A percentile compares a stretch with the other conserved stretches of the same genome.
phyloP scores from a whole-genome alignment of 2,797 vertebrate genomes.

The Chaetodon trifasciatus region DNA sequence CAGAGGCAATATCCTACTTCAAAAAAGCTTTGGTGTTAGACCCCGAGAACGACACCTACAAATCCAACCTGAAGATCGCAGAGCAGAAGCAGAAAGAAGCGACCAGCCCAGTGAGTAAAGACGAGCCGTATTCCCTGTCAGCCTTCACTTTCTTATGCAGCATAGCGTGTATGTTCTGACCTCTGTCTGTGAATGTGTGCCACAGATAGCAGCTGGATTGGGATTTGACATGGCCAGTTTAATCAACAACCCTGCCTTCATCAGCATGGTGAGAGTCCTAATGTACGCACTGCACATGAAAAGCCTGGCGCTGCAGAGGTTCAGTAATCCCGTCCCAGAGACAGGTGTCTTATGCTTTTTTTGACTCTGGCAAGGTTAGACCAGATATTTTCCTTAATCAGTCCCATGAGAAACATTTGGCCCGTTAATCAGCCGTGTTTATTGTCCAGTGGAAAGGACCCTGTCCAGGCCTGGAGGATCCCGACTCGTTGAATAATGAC shows the following conservation, averaged over 20 bases:
- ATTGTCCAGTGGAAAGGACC: slow-evolving; percentile 32
- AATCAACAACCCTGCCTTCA: slow-evolving; percentile 99
- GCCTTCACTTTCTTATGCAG: background rate
- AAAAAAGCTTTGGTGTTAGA: slow-evolving; percentile 97
- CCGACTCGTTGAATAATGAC: slow-evolving; percentile 44
- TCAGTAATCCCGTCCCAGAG: slow-evolving; percentile 5
- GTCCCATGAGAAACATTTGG: slow-evolving; percentile 40
- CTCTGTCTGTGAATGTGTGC: slow-evolving; percentile 38
- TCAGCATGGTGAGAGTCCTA: slow-evolving; percentile 94
- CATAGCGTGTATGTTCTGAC: background rate
- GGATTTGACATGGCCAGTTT: slow-evolving; percentile 99
- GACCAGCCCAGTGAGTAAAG: slow-evolving; percentile 92
- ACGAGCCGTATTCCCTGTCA: no score
- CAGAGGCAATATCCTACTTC: slow-evolving; percentile 95
- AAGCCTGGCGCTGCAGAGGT: background rate
- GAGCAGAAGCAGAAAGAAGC: slow-evolving; percentile 97
- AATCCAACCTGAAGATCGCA: slow-evolving; percentile 96
- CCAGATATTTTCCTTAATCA: slow-evolving; percentile 37
- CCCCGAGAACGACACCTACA: slow-evolving; percentile 98
- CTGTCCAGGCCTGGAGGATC: background rate
- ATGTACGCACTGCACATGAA: background rate
- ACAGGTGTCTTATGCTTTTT: slow-evolving; percentile 20
- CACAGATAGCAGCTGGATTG: slow-evolving; percentile 93
- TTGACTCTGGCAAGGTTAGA: slow-evolving; percentile 31
- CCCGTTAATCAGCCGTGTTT: slow-evolving; percentile 44